phyloP scores from a whole-genome alignment of 1,140 invertebrate genomes.

The Heterodera schachtii region DNA sequence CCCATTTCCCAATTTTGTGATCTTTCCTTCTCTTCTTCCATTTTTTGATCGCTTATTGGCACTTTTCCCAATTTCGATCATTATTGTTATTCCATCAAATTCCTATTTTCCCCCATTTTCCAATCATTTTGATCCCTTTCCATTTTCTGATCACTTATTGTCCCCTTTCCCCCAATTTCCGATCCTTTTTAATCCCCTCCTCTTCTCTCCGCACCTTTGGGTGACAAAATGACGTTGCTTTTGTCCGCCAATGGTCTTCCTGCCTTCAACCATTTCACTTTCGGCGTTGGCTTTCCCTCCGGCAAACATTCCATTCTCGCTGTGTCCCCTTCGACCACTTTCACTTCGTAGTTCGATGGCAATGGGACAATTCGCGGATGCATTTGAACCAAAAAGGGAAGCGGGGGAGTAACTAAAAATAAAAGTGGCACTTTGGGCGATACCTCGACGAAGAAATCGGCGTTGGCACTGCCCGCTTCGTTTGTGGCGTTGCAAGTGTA shows the following conservation, averaged over 20 bases:
- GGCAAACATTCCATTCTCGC: constrained; percentile 59
- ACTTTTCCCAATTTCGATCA: no score
- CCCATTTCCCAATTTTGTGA: not conserved
- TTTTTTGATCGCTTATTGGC: no score
- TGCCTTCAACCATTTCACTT: constrained; percentile 52
- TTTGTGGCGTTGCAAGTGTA: constrained; percentile 57
- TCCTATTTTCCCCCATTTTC: no score
- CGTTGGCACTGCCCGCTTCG: constrained; percentile 53
- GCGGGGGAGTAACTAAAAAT: not conserved
- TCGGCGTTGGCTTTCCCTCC: constrained; percentile 60
- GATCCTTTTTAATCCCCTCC: no score
- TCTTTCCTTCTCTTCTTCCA: not conserved
- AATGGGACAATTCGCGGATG: constrained; percentile 41
- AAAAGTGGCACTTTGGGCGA: constrained; percentile 22
- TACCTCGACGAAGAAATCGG: constrained; percentile 60
- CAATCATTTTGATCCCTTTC: no score
- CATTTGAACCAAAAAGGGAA: not conserved
- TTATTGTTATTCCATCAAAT: no score
- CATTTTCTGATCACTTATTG: not conserved
- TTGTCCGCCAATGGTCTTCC: constrained; percentile 54
- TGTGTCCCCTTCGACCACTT: constrained; percentile 55
- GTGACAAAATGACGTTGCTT: constrained; percentile 62
- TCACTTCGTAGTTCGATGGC: constrained; percentile 31
- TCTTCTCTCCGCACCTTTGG: constrained; percentile 40
- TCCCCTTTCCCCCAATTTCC: no score